These are phyloP conservation scores for Setophaga coronata DNA, from an alignment of 2,113 vertebrate genomes.

Conservation along the genomic window DNA sequence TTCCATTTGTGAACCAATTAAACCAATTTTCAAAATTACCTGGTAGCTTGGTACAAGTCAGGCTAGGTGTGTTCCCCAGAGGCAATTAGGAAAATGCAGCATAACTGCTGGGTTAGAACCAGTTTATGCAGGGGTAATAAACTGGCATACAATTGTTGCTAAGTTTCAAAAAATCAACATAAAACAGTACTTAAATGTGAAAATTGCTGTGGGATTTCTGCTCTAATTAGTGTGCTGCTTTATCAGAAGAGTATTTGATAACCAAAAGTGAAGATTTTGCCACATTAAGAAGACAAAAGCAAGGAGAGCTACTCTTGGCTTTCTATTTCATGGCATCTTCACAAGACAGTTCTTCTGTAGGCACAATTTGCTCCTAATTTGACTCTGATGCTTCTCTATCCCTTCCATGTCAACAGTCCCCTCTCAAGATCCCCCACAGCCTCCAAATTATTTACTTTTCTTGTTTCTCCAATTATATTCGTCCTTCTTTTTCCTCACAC, in stretches of 20 bases:
- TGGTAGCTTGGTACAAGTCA: neutral
- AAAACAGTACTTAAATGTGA: neutral
- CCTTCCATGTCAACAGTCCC: neutral
- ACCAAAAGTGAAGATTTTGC: neutral
- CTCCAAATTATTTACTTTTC: neutral
- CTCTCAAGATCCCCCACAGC: neutral
- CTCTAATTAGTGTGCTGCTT: neutral
- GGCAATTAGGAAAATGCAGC: neutral
- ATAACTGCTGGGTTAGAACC: neutral
- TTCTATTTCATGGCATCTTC: neutral
- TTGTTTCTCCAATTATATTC: neutral
- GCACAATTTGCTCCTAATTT: neutral
- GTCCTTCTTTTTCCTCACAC: neutral
- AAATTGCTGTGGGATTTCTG: neutral
- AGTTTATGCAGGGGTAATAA: neutral
- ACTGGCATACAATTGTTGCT: neutral
- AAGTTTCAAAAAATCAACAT: neutral
- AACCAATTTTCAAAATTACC: neutral
- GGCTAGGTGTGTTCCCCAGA: neutral
- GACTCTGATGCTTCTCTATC: neutral
- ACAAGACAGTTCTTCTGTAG: neutral
- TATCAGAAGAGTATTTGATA: neutral
- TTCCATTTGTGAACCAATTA: neutral
- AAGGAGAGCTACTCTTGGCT: neutral
- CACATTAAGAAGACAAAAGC: neutral